These are phyloP conservation scores for Pyrrhosoma nymphula DNA, from an alignment of 2,888 invertebrate species.

Conservation along the genomic window DNA sequence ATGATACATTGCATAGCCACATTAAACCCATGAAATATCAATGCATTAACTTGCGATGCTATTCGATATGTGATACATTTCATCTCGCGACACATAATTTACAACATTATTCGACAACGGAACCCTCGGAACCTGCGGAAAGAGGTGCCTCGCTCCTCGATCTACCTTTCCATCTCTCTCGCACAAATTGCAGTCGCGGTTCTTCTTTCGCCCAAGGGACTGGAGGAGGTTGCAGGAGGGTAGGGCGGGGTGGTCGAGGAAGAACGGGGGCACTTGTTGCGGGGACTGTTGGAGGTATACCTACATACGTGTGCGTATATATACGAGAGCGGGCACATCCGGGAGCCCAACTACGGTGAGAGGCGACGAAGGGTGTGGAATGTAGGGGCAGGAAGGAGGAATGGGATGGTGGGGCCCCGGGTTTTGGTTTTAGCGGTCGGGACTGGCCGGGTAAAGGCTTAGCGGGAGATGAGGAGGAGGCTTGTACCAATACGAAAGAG, in stretches of 20 bases:
- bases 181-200: constrained; percentile 39
- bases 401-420: background rate
- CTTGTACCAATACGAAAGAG: background rate
- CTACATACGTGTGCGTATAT: background rate
- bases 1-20: too few species aligned
- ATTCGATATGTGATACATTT: too few species aligned
- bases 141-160: too few species aligned
- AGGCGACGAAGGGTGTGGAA: background rate
- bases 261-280: background rate
- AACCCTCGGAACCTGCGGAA: too few species aligned
- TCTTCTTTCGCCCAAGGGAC: background rate
- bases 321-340: background rate
- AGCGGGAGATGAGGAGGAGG: background rate
- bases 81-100: too few species aligned
- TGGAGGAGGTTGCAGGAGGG: background rate
- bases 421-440: background rate
- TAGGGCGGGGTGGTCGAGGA: background rate
- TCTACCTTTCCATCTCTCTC: background rate
- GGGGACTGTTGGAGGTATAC: background rate
- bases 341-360: background rate
- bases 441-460: background rate
- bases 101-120: too few species aligned
- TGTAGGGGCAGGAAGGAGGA: background rate
- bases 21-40: background rate
- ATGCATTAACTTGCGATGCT: background rate